Conservation (phyloP, 2,797 vertebrate genomes). For the Syngnathus rostellatus region DNA sequence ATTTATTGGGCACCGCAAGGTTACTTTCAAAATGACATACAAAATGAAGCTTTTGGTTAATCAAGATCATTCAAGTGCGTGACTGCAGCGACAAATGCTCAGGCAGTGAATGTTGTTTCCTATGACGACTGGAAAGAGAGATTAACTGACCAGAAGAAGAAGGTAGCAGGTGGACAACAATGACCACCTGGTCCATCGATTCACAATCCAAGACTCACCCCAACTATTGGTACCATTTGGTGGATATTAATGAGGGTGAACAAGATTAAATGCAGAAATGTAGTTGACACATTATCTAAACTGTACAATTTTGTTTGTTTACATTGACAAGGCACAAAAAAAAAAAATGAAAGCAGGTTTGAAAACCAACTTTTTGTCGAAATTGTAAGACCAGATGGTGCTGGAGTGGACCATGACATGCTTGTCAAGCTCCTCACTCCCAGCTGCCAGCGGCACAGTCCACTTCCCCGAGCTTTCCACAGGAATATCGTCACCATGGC, state of each 20-base stretch:
- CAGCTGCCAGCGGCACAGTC: constrained; percentile 9
- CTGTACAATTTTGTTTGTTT: background rate
- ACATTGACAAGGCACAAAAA: background rate
- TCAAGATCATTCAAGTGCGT: background rate
- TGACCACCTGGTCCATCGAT: constrained; percentile 2
- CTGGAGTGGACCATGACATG: constrained; percentile 2
- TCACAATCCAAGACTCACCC: background rate
- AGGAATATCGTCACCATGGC: background rate
- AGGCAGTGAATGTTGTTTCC: background rate
- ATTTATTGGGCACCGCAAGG: background rate
- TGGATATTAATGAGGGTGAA: background rate
- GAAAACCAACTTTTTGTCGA: background rate
- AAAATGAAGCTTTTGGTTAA: background rate
- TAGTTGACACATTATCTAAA: background rate
- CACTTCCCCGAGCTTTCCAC: constrained; percentile 5
- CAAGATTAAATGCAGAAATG: background rate
- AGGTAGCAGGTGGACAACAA: constrained; percentile 3
- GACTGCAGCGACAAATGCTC: background rate
- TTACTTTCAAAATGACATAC: background rate
- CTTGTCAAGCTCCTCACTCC: constrained; percentile 4
- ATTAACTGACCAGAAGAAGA: constrained; percentile 1
- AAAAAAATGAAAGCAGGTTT: background rate
- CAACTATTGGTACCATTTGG: background rate
- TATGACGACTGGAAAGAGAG: background rate
- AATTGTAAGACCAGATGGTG: constrained; percentile 6